Evolutionary conservation across 2,797 vertebrate species (phyloP).

Genomic region (Pitangus sulphuratus): DNA sequence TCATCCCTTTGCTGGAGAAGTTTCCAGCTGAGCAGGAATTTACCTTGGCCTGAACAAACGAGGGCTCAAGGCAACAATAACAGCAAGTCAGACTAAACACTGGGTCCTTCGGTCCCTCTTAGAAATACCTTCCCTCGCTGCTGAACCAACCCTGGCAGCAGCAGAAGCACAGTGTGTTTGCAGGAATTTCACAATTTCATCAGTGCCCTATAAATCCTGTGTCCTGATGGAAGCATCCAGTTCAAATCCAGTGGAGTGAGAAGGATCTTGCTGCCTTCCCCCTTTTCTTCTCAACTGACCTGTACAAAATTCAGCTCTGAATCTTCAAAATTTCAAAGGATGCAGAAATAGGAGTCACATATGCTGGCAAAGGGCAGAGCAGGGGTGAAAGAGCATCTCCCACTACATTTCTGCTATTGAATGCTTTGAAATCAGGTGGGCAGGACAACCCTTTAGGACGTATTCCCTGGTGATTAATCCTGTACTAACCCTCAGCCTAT

Average conservation of each 20-base stretch:
- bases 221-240: not conserved
- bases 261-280: not conserved
- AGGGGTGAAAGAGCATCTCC: not conserved
- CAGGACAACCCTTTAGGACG: not conserved
- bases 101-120: not conserved
- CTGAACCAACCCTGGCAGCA: not conserved
- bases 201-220: not conserved
- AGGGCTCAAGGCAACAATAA: slow-evolving; percentile 4
- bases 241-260: not conserved
- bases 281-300: not conserved
- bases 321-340: not conserved
- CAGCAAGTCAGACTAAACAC: not conserved
- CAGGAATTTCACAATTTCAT: not conserved
- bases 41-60: not conserved
- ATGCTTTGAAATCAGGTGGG: not conserved
- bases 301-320: not conserved
- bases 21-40: slow-evolving; percentile 58
- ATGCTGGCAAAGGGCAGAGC: not conserved
- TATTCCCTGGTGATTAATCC: not conserved
- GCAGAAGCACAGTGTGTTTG: rapidly evolving
- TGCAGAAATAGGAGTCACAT: not conserved
- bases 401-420: not conserved
- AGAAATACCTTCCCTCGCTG: not conserved
- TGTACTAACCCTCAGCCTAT: not conserved
- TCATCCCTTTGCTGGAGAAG: slow-evolving; percentile 27